Base-by-base conservation (phyloP, 2,797 vertebrate genomes). In the Falco novaeseelandiae region DNA sequence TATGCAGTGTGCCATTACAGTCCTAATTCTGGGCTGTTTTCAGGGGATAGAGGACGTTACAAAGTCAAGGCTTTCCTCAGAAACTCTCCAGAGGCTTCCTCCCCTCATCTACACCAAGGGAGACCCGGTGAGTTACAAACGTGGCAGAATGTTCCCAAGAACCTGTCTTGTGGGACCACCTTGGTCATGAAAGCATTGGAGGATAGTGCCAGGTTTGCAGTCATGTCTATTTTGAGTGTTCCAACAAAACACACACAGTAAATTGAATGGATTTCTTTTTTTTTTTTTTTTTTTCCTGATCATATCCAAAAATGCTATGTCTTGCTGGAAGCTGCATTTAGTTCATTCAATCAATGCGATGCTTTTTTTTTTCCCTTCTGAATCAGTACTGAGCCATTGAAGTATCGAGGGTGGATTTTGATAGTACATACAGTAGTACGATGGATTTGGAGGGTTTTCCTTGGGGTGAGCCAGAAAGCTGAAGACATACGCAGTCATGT, bases 41-140 rank as follows among this genome's bases (percentile, higher is more conserved):
- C 63, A 85, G 46, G 36, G 30, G 27, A 46, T 12, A 54, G 69
- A 92, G 55, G 63, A 38, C 12, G 25, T 65, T 51, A 36, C 20
- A 48, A 87, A 89, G 86, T 51, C 83, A 92, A 58, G 29, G 32
- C 3, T 69, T 7, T 66, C 38, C 74, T 58, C 55, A 78, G 52
- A 52, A 83, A 36, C 73, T 72, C 55, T 73, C 62, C 74, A 72
- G 81, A 82, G 73, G 10, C 59, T 63, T 61, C 42, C 13, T 71
- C 30, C 26, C 22, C 21, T 89, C 83, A 40, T 7, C 51, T 26
- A 29, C 25, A 51, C 20, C 18, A 5, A 36, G 48, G 59, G 30
- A 70, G 26, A 92, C 5, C 22, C 0, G 0, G 18, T 0, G 1
- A 81, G 22, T 16, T 51, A 34, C 42, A n/a, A 5, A 69, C 29